Evolutionary conservation across 2,797 vertebrate species (phyloP).

Genomic region (Propithecus perrieri): DNA sequence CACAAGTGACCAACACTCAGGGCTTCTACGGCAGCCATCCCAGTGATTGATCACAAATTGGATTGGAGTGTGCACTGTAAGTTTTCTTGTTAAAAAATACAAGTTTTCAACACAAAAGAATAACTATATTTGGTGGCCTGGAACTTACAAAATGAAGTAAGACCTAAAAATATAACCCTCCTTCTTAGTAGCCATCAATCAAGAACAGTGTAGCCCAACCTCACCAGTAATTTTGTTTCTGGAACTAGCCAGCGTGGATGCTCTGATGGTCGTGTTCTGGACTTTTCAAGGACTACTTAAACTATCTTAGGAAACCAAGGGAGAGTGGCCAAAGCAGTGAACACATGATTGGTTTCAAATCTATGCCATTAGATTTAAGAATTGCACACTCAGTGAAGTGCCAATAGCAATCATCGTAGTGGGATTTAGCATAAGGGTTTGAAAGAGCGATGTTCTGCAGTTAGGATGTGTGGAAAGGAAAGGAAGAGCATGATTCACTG

Average conservation of each 20-base stretch:
- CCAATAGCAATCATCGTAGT: neutral
- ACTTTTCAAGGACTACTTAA: neutral
- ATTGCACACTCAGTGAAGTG: neutral
- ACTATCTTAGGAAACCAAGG: neutral
- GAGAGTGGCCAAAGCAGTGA: neutral
- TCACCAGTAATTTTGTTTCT: neutral
- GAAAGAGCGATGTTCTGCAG: neutral
- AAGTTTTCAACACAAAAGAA: constrained; percentile 67
- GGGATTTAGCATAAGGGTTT: neutral
- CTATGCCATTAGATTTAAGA: neutral
- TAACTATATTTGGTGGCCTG: constrained; percentile 55
- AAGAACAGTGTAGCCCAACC: neutral
- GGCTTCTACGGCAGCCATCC: constrained; percentile 56
- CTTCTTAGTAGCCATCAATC: neutral
- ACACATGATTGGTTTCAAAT: neutral
- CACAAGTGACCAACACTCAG: constrained; percentile 70
- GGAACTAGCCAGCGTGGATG: neutral
- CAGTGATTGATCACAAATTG: constrained; percentile 66
- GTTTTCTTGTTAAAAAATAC: constrained; percentile 74
- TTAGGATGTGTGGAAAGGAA: neutral
- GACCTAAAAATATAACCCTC: constrained; percentile 16
- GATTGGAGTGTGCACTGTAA: constrained; percentile 42
- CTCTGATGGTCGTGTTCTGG: neutral
- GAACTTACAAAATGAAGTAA: constrained; percentile 55
- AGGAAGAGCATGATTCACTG: neutral